Base-by-base conservation (phyloP, 2,113 vertebrate species). In the Boleophthalmus pectinirostris region DNA sequence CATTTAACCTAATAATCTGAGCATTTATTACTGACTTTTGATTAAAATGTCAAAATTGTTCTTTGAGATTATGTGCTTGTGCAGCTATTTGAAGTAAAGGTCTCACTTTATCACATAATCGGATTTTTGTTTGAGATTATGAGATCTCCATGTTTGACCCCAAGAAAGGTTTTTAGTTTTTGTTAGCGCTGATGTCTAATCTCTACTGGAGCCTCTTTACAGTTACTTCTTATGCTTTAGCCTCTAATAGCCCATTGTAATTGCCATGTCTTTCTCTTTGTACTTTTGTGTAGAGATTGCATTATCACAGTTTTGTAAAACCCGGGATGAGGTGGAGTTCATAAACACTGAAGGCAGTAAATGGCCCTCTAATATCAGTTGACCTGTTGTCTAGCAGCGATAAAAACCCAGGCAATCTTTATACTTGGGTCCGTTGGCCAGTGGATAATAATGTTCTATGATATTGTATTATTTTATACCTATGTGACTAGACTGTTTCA, bases 361-460 rank as follows among this genome's bases (percentile, higher is more conserved):
- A 21, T 69, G 4, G 45, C 29, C 1, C 10, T n/a, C 57, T 29
- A 60, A 23, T 82, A 85, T 89, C 79, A 72, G 78, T 33, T 80
- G 68, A 86, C 67, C 43, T 38, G 56, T 80, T 75, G 74, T 71
- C 47, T 82, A 25, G 16, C 4, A 45, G 12, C 79, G 73, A 89
- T 88, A 81, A 81, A 84, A 29, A 58, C 54, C 69, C 21, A 1
- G 47, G 70, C 29, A 60, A 38, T 69, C 75, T 38, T 82, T 82
- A 80, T 68, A 56, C 70, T 10, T 20, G 1, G 77, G 70, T 73
- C 24, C 72, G 65, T 25, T 69, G 45, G 46, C 70, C 63, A 51
- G 66, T 54, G 54, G 13, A 16, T 69, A 35, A 10, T 53, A 38
- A 74, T 77, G 10, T 18, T 68, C 58, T 70, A 24, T 56, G 16